Conservation (phyloP, 2,113 vertebrate genomes). For the Cynoglossus semilaevis region DNA sequence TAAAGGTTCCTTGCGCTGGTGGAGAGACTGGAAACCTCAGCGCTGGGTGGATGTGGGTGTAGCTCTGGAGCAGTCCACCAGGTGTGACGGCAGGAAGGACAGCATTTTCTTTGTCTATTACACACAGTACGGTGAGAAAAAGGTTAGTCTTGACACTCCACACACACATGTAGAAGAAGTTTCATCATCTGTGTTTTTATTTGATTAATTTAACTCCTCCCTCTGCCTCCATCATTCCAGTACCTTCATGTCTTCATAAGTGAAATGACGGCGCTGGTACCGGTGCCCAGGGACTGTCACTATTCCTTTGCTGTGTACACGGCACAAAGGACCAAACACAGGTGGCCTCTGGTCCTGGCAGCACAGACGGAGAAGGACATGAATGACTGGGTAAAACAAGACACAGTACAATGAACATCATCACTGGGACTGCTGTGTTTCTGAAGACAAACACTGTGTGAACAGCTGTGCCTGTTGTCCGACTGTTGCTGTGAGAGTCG, state of each 20-base stretch:
- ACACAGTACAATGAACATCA: not conserved
- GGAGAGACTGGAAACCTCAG: conserved; percentile 92
- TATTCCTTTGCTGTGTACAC: conserved; percentile 92
- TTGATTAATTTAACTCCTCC: not conserved
- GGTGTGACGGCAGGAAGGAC: conserved; percentile 79
- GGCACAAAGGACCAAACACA: conserved; percentile 84
- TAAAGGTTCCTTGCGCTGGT: conserved; percentile 89
- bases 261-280: conserved; percentile 91
- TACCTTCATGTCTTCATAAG: conserved; percentile 89
- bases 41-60: conserved; percentile 91
- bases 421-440: conserved; percentile 74
- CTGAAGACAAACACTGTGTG: conserved; percentile 46
- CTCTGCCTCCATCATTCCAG: conserved; percentile 60
- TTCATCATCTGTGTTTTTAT: not conserved
- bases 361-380: conserved; percentile 87
- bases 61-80: conserved; percentile 89
- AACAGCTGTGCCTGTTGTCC: conserved; percentile 86
- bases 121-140: conserved; percentile 88
- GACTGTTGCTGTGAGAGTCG: conserved; percentile 89
- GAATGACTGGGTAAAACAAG: conserved; percentile 86
- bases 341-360: conserved; percentile 89
- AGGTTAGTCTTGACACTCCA: conserved; percentile 72
- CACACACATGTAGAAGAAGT: too few species aligned
- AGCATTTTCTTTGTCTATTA: conserved; percentile 97
- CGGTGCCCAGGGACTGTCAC: conserved; percentile 84